Conservation (phyloP, 2,888 invertebrate genomes). For the Leucophora obtusa region DNA sequence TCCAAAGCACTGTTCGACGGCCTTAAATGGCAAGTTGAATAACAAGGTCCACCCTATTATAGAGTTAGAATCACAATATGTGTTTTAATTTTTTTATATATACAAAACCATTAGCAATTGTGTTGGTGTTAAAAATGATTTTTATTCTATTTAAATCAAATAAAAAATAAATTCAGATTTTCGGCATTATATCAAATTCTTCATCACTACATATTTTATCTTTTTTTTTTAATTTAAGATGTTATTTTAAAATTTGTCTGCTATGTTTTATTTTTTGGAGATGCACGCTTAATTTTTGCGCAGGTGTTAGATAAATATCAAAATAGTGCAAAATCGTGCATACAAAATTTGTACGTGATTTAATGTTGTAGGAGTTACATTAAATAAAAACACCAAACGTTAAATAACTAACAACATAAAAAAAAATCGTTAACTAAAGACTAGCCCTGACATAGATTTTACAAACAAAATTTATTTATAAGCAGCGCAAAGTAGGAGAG, state of each 20-base stretch:
- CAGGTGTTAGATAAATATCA: constrained; percentile 76
- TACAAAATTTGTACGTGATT: constrained; percentile 77
- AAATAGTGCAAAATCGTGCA: constrained; percentile 78
- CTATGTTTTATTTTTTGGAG: constrained; percentile 25
- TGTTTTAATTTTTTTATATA: too few species aligned
- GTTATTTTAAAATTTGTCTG: neutral
- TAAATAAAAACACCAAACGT: constrained; percentile 56
- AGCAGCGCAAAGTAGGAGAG: too few species aligned
- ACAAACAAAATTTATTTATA: too few species aligned
- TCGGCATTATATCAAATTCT: constrained; percentile 31
- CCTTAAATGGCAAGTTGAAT: too few species aligned
- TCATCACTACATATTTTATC: constrained; percentile 34
- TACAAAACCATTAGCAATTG: neutral
- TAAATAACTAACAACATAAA: constrained; percentile 8
- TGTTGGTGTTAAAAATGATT: constrained; percentile 1
- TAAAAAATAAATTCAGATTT: neutral
- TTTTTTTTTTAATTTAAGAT: neutral
- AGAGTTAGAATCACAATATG: too few species aligned
- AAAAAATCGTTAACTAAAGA: neutral
- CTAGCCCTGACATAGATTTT: neutral
- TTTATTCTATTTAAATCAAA: neutral
- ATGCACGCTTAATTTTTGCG: constrained; percentile 66
- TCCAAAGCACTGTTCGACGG: too few species aligned
- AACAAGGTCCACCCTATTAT: too few species aligned
- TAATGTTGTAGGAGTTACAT: constrained; percentile 76